Evolutionary conservation across 2,888 invertebrate genomes (phyloP), one percentile per base, ranked within the genome.

Genomic region (Phalangium opilio): DNA sequence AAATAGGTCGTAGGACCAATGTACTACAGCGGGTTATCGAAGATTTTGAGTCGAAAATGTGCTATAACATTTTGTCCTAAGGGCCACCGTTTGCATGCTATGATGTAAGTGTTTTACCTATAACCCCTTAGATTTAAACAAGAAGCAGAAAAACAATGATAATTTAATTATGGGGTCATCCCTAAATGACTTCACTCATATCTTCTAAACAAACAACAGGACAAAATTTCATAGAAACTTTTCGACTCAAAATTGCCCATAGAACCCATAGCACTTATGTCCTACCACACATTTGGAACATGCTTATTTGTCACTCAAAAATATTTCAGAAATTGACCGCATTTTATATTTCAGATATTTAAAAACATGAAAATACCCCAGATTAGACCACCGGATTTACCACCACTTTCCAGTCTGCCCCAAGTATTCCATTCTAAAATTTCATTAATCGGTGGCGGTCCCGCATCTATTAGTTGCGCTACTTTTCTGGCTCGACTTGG

Each of bases 401-500:
- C 64, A 10, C 54, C 54, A 14, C 43, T 18, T 17, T 12, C 36
- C 11, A 15, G 32, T 12, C 7, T 58, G n/a, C 64, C 64, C 2
- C 60, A 59, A 43, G 60, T 62, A 50, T 75, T 77, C 11, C 47
- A 55, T 32, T 72, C 76, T 7, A 82, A 79, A 67, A 82, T 98
- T 43, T 90, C 83, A 0, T 64, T 98, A 21, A 63, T 96, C 7
- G 96, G 98, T 0, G 93, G 90, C 53, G 98, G 98, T 0, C 96
- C 98, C 0, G 91, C 96, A 3, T 89, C 90, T 8, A 73, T 95
- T 47, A 93, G 93, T 10, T 96, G 96, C 62, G 95, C 93, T 1
- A 91, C 95, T 14, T 98, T 89, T 70, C 70, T 98, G 15, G 95
- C 83, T 0, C 73, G 98, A 18, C 70, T 98, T 14, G 98, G 98